Percentiles rank a stretch among this genome's conserved stretches.
These are phyloP conservation scores for Cheilosia impressa DNA, from an alignment of 2,888 invertebrate genomes.

Conservation along the genomic window DNA sequence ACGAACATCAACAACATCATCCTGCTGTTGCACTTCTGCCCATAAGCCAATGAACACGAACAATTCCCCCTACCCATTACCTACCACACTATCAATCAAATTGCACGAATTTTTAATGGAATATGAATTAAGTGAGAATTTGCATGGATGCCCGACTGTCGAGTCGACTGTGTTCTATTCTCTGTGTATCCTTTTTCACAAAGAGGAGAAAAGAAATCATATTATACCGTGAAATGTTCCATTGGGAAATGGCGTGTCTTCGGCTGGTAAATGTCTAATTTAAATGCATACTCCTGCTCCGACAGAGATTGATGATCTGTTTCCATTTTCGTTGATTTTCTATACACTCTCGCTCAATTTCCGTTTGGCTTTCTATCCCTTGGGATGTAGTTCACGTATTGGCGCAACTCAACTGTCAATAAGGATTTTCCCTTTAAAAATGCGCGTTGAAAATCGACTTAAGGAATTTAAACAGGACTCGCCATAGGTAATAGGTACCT, in stretches of 20 bases:
- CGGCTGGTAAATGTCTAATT: constrained; percentile 81
- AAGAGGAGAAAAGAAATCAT: constrained; percentile 33
- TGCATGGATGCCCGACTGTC: constrained; percentile 60
- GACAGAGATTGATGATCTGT: constrained; percentile 82
- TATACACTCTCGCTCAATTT: constrained; percentile 52
- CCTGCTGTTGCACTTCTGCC: constrained; percentile 38
- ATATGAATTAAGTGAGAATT: constrained; percentile 75
- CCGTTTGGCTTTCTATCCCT: constrained; percentile 5
- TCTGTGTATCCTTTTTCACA: constrained; percentile 37
- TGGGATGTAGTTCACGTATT: not conserved
- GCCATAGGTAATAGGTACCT: constrained; percentile 2
- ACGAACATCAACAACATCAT: constrained; percentile 10
- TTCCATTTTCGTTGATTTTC: constrained; percentile 75
- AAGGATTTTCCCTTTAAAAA: constrained; percentile 27
- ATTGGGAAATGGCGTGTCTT: constrained; percentile 70
- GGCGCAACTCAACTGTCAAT: constrained; percentile 60
- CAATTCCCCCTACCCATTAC: constrained; percentile 14
- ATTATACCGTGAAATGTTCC: constrained; percentile 70
- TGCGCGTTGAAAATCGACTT: constrained; percentile 10
- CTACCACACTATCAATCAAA: constrained; percentile 72
- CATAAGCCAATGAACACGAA: constrained; percentile 17
- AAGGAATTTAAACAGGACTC: constrained; percentile 22
- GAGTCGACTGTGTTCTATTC: constrained; percentile 11
- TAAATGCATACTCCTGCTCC: constrained; percentile 81
- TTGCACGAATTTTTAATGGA: constrained; percentile 68